phyloP scores from a whole-genome alignment of 2,888 invertebrate species.

The Clepsis dumicolana region DNA sequence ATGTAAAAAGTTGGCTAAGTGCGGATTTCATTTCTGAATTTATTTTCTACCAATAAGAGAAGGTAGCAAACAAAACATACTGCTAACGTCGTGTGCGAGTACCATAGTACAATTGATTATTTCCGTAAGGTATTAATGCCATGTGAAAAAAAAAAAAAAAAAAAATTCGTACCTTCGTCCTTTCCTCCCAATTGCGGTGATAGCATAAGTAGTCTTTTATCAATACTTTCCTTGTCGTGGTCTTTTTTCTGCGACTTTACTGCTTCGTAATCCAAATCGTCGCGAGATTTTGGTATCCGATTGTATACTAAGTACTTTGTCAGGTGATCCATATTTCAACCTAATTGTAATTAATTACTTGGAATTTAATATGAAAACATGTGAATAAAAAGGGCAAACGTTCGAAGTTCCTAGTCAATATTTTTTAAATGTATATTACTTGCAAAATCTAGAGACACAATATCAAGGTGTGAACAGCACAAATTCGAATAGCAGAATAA shows the following conservation, averaged over 20 bases:
- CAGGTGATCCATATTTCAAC: conserved; percentile 68
- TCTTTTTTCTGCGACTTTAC: conserved; percentile 65
- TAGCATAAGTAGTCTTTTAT: conserved; percentile 69
- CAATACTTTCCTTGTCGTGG: conserved; percentile 57
- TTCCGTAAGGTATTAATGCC: not conserved
- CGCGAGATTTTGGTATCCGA: conserved; percentile 68
- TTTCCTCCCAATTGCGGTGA: conserved; percentile 70
- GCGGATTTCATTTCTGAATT: no score
- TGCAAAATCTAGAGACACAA: conserved; percentile 46
- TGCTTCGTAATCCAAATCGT: conserved; percentile 70
- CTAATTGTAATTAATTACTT: conserved; percentile 16
- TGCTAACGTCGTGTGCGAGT: no score
- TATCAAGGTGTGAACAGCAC: conserved; percentile 50
- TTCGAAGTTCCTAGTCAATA: no score
- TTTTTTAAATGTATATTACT: conserved; percentile 36
- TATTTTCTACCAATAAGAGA: no score
- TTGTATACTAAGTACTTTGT: conserved; percentile 77
- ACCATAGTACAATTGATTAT: no score
- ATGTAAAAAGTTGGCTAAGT: no score
- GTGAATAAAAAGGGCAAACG: not conserved
- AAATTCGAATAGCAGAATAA: conserved; percentile 55
- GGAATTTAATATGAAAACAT: not conserved
- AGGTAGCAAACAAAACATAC: no score
- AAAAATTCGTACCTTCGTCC: conserved; percentile 68
- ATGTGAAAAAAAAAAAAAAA: conserved; percentile 19